phyloP scores from a whole-genome alignment of 2,888 invertebrate genomes.

The Psylliodes chrysocephalus region DNA sequence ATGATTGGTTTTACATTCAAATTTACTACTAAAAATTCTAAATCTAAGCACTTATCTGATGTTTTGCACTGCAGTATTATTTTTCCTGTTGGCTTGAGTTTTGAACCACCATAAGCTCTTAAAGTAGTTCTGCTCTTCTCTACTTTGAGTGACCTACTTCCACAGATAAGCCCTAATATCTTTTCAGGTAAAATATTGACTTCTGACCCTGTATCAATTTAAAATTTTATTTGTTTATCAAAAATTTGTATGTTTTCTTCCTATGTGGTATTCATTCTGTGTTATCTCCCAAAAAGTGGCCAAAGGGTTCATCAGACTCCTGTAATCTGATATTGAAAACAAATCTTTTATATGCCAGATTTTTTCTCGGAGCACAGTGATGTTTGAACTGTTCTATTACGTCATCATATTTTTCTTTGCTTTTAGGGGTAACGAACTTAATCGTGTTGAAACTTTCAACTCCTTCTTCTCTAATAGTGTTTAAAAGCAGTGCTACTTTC shows the following conservation, averaged over 20 bases:
- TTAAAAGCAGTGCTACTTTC: too few species aligned
- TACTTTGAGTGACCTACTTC: background rate
- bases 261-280: background rate
- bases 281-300: too few species aligned
- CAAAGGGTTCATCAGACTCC: too few species aligned
- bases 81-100: conserved; percentile 8
- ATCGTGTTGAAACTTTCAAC: too few species aligned
- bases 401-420: too few species aligned
- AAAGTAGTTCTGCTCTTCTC: background rate
- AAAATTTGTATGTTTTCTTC: conserved; percentile 1
- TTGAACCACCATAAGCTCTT: conserved; percentile 12
- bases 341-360: too few species aligned
- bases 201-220: conserved; percentile 15
- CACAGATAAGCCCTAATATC: background rate
- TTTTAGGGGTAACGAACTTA: too few species aligned
- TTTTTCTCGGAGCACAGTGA: too few species aligned
- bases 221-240: conserved; percentile 8
- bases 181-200: conserved; percentile 9
- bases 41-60: conserved; percentile 20
- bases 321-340: too few species aligned
- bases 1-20: conserved; percentile 26
- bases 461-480: too few species aligned
- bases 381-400: too few species aligned
- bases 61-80: conserved; percentile 7
- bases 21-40: conserved; percentile 20